A percentile compares a stretch with the other conserved stretches of the same genome.
These are phyloP conservation scores for Hirudo medicinalis DNA, from an alignment of 1,140 invertebrate genomes.

Conservation along the genomic window DNA sequence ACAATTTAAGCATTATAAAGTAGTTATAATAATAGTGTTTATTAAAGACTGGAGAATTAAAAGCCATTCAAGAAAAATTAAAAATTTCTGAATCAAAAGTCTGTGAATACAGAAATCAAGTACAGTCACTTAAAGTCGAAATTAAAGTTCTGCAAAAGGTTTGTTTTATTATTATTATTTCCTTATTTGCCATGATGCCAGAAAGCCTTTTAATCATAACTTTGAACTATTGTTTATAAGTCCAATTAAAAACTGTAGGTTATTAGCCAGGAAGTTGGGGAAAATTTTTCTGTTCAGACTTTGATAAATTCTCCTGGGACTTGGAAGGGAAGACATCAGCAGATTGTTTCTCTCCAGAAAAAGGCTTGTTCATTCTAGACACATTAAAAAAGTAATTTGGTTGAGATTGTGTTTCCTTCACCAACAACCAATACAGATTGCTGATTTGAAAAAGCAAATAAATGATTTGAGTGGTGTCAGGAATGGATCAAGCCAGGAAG, in stretches of 20 bases:
- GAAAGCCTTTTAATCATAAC: neutral
- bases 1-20: neutral
- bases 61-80: slow-evolving; percentile 35
- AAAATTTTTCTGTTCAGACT: slow-evolving; percentile 36
- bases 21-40: neutral
- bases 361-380: slow-evolving; percentile 28
- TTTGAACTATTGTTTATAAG: neutral
- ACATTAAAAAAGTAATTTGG: neutral
- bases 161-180: neutral
- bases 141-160: slow-evolving; percentile 38
- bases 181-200: neutral
- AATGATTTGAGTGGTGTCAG: neutral
- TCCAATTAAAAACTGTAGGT: slow-evolving; percentile 27
- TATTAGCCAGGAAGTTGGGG: slow-evolving; percentile 38
- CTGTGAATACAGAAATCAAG: slow-evolving; percentile 36
- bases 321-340: slow-evolving; percentile 39
- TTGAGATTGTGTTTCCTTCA: neutral
- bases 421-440: neutral
- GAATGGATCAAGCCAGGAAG: neutral
- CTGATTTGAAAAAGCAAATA: neutral
- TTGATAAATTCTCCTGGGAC: slow-evolving; percentile 31
- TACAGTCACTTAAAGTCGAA: slow-evolving; percentile 35
- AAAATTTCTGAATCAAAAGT: slow-evolving; percentile 34
- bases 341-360: slow-evolving; percentile 36
- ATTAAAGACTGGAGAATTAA: slow-evolving; percentile 28